phyloP scores from a whole-genome alignment of 2,797 vertebrate species.

The Denticeps clupeoides region DNA sequence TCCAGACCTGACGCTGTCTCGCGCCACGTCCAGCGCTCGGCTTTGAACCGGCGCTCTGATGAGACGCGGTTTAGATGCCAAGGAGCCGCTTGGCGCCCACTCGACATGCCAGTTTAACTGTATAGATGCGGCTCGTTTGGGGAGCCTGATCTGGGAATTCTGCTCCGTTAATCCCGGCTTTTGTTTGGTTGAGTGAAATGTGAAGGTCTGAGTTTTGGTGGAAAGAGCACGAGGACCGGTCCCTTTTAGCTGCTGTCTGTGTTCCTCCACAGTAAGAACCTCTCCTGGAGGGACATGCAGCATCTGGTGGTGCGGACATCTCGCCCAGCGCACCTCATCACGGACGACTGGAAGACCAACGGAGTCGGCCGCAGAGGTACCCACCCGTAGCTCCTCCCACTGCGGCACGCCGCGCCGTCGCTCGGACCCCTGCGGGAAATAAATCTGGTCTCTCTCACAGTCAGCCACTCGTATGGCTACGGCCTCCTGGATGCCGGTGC shows the following conservation, averaged over 20 bases:
- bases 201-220: no score
- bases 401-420: background rate
- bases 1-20: no score
- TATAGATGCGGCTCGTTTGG: no score
- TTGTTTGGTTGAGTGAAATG: no score
- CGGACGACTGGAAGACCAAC: conserved; percentile 89
- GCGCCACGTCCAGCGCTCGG: no score
- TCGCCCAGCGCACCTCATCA: conserved; percentile 79
- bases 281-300: conserved; percentile 98
- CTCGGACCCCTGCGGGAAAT: background rate
- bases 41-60: no score
- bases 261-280: conserved; percentile 71
- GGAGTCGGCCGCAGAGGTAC: conserved; percentile 90
- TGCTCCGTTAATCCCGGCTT: no score
- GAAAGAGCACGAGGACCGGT: background rate
- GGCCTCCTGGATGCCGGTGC: conserved; percentile 84
- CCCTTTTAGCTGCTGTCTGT: background rate
- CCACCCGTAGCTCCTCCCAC: background rate
- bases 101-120: no score
- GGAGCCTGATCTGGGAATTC: no score
- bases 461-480: conserved; percentile 95
- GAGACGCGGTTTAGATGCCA: no score
- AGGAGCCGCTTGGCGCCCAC: no score
- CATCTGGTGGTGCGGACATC: conserved; percentile 93
- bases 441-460: conserved; percentile 57